Percentiles rank a stretch among this genome's conserved stretches.
phyloP scores from a whole-genome alignment of 2,797 vertebrate species.

The Gadopsis bispinosus region DNA sequence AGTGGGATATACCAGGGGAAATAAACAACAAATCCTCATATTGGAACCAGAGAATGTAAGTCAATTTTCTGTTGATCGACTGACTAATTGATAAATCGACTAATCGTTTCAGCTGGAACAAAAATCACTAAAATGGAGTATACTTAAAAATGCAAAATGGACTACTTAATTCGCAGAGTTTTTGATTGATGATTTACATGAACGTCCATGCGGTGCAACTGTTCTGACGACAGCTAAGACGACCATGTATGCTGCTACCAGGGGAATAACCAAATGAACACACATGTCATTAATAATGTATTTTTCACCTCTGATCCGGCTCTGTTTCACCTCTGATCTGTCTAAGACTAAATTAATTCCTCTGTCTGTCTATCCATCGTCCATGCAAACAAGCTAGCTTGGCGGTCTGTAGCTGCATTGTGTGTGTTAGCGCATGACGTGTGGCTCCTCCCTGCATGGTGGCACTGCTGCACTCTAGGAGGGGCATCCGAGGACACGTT shows the following conservation, averaged over 20 bases:
- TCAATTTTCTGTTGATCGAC: background rate
- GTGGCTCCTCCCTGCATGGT: conserved; percentile 33
- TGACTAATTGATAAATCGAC: background rate
- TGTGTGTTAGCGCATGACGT: background rate
- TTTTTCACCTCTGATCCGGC: no score
- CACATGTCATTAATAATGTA: background rate
- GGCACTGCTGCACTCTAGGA: conserved; percentile 42
- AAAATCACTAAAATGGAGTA: background rate
- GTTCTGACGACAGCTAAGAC: background rate
- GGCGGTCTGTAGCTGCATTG: conserved; percentile 18
- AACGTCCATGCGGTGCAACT: background rate
- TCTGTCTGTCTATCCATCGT: background rate
- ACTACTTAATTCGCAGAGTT: background rate
- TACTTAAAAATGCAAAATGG: background rate
- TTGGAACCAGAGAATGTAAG: no score
- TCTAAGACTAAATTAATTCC: background rate
- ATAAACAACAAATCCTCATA: no score
- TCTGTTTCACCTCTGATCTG: background rate
- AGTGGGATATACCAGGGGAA: no score
- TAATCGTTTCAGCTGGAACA: background rate
- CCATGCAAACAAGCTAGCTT: background rate
- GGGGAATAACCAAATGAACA: background rate
- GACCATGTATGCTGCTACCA: background rate
- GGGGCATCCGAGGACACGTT: conserved; percentile 70
- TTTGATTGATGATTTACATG: no score